These are phyloP conservation scores for Apantesis nais DNA, from an alignment of 2,888 invertebrate genomes.

Conservation along the genomic window DNA sequence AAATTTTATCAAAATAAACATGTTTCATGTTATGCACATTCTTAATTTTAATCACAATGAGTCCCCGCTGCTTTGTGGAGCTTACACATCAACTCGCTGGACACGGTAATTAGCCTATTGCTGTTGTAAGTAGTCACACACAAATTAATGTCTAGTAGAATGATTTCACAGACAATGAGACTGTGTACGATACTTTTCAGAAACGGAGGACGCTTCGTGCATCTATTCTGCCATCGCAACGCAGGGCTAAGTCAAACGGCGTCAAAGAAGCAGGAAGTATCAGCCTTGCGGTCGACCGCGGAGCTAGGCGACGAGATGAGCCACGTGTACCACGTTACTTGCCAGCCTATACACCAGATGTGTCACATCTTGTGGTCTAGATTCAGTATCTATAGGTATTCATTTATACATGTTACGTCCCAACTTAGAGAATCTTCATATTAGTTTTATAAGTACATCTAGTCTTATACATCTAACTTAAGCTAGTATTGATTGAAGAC, in stretches of 20 bases:
- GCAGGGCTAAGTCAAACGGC: slow-evolving; percentile 92
- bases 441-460: slow-evolving; percentile 8
- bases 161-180: slow-evolving; percentile 12
- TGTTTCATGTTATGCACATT: slow-evolving; percentile 72
- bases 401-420: slow-evolving; percentile 45
- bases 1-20: slow-evolving; percentile 68
- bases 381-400: slow-evolving; percentile 3
- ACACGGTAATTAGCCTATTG: slow-evolving; percentile 57
- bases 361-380: slow-evolving; percentile 92
- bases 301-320: slow-evolving; percentile 87
- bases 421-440: slow-evolving; percentile 39
- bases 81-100: slow-evolving; percentile 57
- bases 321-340: slow-evolving; percentile 89
- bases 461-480: neutral
- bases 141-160: slow-evolving; percentile 27
- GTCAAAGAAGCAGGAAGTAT: slow-evolving; percentile 92
- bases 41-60: slow-evolving; percentile 67
- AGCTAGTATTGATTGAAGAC: neutral
- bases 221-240: slow-evolving; percentile 91
- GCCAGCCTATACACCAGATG: slow-evolving; percentile 92
- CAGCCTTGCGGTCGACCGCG: slow-evolving; percentile 91
- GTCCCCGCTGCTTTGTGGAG: slow-evolving; percentile 66
- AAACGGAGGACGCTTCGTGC: slow-evolving; percentile 95
- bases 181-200: slow-evolving; percentile 82
- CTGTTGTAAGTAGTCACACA: slow-evolving; percentile 74